These are phyloP conservation scores for Rutpela maculata DNA, from an alignment of 2,888 invertebrate species.

Conservation along the genomic window DNA sequence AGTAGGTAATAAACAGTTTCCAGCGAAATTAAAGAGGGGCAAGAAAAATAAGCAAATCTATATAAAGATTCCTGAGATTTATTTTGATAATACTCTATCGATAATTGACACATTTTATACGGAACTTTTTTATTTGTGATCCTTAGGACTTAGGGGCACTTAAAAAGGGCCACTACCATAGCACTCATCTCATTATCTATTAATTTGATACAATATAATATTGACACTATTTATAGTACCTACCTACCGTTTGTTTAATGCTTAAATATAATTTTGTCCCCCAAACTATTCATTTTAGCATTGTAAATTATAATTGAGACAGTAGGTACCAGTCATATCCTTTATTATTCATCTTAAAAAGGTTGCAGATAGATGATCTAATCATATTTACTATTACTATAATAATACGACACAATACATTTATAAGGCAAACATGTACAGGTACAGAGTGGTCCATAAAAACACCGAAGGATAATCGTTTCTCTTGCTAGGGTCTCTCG, in stretches of 20 bases:
- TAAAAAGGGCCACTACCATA: no score
- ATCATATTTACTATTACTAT: constrained; percentile 4
- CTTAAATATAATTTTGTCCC: no score
- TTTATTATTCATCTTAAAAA: constrained; percentile 4
- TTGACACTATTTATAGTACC: no score
- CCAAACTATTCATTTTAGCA: no score
- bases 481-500: background rate
- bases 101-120: background rate
- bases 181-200: no score
- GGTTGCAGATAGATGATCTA: constrained; percentile 7
- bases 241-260: no score
- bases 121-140: background rate
- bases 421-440: background rate
- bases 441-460: background rate
- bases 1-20: background rate
- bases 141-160: no score
- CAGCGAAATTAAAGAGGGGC: background rate
- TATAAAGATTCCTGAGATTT: background rate
- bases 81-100: background rate
- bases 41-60: background rate
- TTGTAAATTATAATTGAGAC: background rate
- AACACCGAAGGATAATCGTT: background rate
- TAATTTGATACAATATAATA: no score
- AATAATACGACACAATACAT: no score
- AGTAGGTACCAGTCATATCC: background rate